Conservation (phyloP, 2,113 vertebrate genomes). For the Dolichotis patagonum region DNA sequence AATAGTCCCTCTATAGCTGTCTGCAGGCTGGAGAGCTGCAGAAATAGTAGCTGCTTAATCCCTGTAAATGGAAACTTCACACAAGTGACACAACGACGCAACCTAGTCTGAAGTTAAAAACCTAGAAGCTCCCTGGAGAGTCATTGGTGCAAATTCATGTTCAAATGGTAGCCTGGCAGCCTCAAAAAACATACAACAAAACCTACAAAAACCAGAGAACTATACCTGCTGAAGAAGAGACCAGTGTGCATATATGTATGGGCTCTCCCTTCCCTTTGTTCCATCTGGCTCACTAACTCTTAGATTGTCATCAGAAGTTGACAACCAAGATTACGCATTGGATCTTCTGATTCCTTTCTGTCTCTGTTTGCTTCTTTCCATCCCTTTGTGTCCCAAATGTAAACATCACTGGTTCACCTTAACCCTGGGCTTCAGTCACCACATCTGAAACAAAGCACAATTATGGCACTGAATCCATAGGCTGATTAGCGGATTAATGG, state of each 20-base stretch:
- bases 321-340: not conserved
- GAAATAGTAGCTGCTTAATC: not conserved
- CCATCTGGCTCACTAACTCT: not conserved
- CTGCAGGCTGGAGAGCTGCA: not conserved
- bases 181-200: not conserved
- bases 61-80: not conserved
- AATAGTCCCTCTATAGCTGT: not conserved
- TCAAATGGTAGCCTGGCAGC: not conserved
- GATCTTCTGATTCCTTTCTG: not conserved
- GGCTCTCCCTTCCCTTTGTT: not conserved
- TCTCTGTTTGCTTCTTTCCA: not conserved
- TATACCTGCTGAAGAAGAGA: not conserved
- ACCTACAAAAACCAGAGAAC: no score
- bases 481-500: not conserved
- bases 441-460: not conserved
- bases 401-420: not conserved
- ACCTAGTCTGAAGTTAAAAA: not conserved
- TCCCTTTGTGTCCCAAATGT: not conserved
- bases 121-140: not conserved
- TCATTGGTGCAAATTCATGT: not conserved
- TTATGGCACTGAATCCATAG: fast-evolving
- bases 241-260: not conserved
- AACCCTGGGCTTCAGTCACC: not conserved
- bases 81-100: not conserved
- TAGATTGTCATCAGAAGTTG: not conserved